These are phyloP conservation scores for Strongylocentrotus purpuratus DNA, from an alignment of 35 echinoderm and acorn worm species.

Conservation along the genomic window DNA sequence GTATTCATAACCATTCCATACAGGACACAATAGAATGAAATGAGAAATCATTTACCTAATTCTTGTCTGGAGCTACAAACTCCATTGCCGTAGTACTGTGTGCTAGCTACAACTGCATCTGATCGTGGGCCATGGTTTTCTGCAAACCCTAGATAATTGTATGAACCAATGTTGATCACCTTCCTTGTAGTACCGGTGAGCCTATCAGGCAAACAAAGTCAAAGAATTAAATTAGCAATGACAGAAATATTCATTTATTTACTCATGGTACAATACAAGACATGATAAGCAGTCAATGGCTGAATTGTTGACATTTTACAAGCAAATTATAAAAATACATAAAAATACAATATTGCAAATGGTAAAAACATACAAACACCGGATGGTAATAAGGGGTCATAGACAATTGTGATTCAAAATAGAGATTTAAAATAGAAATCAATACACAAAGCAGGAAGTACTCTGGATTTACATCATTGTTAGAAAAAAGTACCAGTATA, in stretches of 20 bases:
- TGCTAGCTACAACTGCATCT: conserved; percentile 49
- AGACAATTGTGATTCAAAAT: too few species aligned
- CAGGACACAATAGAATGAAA: not conserved
- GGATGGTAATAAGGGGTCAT: too few species aligned
- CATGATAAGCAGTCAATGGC: too few species aligned
- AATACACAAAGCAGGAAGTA: not conserved
- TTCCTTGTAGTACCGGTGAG: conserved; percentile 67
- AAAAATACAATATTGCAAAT: too few species aligned
- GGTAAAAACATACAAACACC: too few species aligned
- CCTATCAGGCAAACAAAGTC: conserved; percentile 43
- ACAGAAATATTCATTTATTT: too few species aligned
- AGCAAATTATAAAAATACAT: too few species aligned
- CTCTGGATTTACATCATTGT: not conserved
- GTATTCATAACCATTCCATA: too few species aligned
- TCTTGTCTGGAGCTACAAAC: conserved; percentile 87
- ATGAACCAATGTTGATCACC: conserved; percentile 86
- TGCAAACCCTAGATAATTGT: conserved; percentile 96
- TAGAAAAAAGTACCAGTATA: not conserved
- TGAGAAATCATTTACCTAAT: conserved; percentile 63
- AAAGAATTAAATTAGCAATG: not conserved
- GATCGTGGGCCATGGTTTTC: conserved; percentile 79
- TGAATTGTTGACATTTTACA: too few species aligned
- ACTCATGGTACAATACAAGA: too few species aligned
- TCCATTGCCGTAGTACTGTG: conserved; percentile 76
- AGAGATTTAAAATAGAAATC: not conserved